Percentiles rank a stretch among this genome's conserved stretches.
These are phyloP conservation scores for Drosophila gaucha DNA, from an alignment of 2,888 invertebrate species.

Conservation along the genomic window DNA sequence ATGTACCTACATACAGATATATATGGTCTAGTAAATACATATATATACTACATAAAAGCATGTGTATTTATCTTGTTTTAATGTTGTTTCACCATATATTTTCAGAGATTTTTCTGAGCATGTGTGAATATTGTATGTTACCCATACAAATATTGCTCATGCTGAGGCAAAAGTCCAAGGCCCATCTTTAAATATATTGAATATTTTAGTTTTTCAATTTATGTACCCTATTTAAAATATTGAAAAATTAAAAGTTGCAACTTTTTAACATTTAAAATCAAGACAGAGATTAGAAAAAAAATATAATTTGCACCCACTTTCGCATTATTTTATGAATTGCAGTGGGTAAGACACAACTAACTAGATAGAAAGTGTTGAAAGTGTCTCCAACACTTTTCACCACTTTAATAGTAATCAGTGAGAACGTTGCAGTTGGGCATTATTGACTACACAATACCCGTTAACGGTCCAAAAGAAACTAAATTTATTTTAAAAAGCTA, in stretches of 20 bases:
- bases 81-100: constrained; percentile 12
- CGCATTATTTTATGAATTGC: too few species aligned
- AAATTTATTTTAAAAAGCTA: too few species aligned
- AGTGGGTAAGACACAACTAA: background rate
- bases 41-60: background rate
- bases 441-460: background rate
- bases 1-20: background rate
- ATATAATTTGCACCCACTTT: constrained; percentile 6
- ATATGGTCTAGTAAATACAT: background rate
- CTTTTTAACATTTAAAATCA: too few species aligned
- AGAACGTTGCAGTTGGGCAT: background rate
- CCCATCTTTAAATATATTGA: too few species aligned
- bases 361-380: constrained; percentile 28
- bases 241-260: too few species aligned
- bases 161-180: background rate
- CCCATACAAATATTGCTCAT: too few species aligned
- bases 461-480: background rate
- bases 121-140: too few species aligned
- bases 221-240: background rate
- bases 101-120: constrained; percentile 6
- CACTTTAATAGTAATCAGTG: background rate
- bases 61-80: constrained; percentile 11
- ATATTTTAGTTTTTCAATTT: background rate
- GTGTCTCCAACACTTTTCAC: constrained; percentile 44
- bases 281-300: background rate